Conservation (phyloP, 2,113 vertebrate species). For the Hylia prasina region DNA sequence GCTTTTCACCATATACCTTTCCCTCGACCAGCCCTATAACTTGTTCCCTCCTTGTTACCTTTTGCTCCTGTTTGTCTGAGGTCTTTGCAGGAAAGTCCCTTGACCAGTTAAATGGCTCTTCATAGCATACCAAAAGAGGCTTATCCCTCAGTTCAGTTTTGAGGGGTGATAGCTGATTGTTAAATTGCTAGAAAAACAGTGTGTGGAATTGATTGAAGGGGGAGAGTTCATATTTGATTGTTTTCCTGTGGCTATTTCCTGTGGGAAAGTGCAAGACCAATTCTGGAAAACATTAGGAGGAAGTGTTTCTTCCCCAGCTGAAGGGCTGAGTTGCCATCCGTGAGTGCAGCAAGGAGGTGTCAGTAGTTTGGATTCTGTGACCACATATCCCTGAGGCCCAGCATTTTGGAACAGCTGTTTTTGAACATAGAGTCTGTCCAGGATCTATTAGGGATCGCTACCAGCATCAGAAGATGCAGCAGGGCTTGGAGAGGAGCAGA, state of each 20-base stretch:
- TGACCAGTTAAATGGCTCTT: not conserved
- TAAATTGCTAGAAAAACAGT: not conserved
- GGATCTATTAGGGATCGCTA: not conserved
- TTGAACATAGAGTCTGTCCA: not conserved
- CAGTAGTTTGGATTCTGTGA: not conserved
- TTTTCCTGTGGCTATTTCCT: not conserved
- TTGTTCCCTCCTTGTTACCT: not conserved
- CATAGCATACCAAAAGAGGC: not conserved
- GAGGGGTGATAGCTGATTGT: not conserved
- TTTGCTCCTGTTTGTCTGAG: not conserved
- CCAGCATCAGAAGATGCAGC: not conserved
- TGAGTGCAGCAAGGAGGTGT: not conserved
- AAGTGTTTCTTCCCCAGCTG: not conserved
- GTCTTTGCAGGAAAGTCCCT: not conserved
- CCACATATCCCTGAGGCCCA: not conserved
- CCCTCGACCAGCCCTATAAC: fast-evolving
- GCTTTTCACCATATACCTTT: not conserved
- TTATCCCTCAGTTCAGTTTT: not conserved
- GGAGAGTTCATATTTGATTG: not conserved
- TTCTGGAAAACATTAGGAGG: not conserved
- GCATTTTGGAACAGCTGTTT: not conserved
- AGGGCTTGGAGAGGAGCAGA: not conserved
- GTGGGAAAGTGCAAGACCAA: not conserved
- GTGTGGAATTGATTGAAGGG: not conserved
- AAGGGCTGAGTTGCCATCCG: fast-evolving